Conservation (phyloP, 2,888 invertebrate species). For the Lobophora halterata region DNA sequence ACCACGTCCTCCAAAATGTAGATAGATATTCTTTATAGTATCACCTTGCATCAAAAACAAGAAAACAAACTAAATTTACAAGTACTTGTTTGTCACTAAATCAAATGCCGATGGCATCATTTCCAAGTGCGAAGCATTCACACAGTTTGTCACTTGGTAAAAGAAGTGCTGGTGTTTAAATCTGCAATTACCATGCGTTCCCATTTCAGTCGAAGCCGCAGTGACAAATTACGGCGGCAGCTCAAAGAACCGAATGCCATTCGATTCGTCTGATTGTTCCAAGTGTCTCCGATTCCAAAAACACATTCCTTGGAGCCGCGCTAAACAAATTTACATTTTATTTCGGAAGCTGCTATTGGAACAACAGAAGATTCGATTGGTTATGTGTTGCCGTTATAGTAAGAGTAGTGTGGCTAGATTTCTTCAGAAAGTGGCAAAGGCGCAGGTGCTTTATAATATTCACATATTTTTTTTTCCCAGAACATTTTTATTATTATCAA, state of each 20-base stretch:
- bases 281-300: constrained; percentile 49
- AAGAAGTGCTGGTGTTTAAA: neutral
- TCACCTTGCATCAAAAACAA: neutral
- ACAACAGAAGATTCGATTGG: constrained; percentile 58
- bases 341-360: constrained; percentile 58
- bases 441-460: no score
- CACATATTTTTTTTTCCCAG: no score
- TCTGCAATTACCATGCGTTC: constrained; percentile 9
- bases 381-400: constrained; percentile 10
- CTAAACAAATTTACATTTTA: constrained; percentile 69
- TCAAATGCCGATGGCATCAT: neutral
- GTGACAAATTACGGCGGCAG: constrained; percentile 43
- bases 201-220: constrained; percentile 23
- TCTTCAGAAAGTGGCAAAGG: neutral
- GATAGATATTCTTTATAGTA: neutral
- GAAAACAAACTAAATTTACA: constrained; percentile 4
- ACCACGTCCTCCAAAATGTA: no score
- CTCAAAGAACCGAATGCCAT: constrained; percentile 35
- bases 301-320: constrained; percentile 47
- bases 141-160: no score
- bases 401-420: constrained; percentile 5
- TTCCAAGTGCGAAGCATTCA: neutral
- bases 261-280: constrained; percentile 35
- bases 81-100: no score
- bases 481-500: no score